These are phyloP conservation scores for Orthosia incerta DNA, from an alignment of 2,888 invertebrate species.

Conservation along the genomic window DNA sequence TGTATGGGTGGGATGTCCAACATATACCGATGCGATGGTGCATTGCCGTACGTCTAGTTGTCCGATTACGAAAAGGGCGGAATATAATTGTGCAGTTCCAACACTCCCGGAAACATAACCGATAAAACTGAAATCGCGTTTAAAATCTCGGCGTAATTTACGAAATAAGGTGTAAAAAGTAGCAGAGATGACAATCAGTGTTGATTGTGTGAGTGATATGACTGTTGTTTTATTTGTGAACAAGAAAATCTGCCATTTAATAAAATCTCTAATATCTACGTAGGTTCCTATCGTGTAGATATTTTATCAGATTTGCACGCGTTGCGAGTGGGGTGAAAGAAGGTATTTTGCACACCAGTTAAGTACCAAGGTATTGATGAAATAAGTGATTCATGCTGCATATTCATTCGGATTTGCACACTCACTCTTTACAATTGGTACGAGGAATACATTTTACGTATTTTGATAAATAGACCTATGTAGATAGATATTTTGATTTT, in stretches of 20 bases:
- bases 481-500: no score
- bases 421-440: neutral
- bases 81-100: no score
- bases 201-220: conserved; percentile 21
- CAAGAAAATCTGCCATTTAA: neutral
- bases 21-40: no score
- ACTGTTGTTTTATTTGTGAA: neutral
- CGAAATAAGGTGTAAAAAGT: neutral
- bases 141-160: neutral
- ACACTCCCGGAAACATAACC: no score
- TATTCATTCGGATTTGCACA: neutral
- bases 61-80: no score
- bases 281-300: neutral
- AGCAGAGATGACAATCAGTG: conserved; percentile 7
- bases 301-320: conserved; percentile 8
- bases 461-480: no score
- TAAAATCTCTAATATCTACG: conserved; percentile 6
- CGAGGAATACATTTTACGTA: no score
- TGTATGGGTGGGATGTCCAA: no score
- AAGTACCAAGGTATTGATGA: no score
- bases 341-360: neutral
- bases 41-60: no score
- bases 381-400: neutral
- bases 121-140: no score
- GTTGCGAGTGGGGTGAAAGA: neutral